Evolutionary conservation across 2,113 vertebrate genomes (phyloP), one percentile per base, ranked within the genome.

Genomic region (Thermophis baileyi): DNA sequence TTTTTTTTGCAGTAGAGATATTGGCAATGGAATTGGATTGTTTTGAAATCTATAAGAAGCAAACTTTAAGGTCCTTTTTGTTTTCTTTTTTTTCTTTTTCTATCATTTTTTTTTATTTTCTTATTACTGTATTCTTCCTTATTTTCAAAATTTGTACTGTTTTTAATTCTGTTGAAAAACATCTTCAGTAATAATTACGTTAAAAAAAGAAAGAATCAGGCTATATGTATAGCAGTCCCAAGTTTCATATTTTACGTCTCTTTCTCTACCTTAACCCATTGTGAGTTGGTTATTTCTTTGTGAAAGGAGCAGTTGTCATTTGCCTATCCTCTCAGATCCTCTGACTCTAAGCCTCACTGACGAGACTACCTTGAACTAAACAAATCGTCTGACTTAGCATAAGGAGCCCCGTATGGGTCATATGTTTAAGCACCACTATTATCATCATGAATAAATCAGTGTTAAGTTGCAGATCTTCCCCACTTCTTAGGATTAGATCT

Each of bases 41-140:
- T n/a, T 89, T 81, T 53, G 0, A 0, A 8, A 91, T 0, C 0
- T 1, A 2, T 1, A 0, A 0, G 4, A 3, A 69, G 11, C 60
- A 12, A 63, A 30, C 60, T 63, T 63, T n/a, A 63, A 11, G 30
- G 1, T 63, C 3, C 12, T 30, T n/a, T 69, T 16, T 14, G 0
- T 14, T 14, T 11, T 27, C 7, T 9, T 9, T 55, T 55, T 55
- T 55, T 25, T 25, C 25, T 63, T n/a, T 69, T 69, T n/a, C 63
- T 69, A 69, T 35, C 14, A 16, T n/a, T 69, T 69, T 44, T 69
- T 44, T 69, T 69, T 11, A n/a, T n/a, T 69, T n/a, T n/a, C 4
- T 69, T 16, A 69, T 16, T 69, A n/a, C 30, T 69, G 2, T 69
- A 69, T 16, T n/a, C 24, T 57, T 57, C 55, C 30, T 69, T 69